Conservation (phyloP, 1,140 invertebrate species). For the Nasonia vitripennis region DNA sequence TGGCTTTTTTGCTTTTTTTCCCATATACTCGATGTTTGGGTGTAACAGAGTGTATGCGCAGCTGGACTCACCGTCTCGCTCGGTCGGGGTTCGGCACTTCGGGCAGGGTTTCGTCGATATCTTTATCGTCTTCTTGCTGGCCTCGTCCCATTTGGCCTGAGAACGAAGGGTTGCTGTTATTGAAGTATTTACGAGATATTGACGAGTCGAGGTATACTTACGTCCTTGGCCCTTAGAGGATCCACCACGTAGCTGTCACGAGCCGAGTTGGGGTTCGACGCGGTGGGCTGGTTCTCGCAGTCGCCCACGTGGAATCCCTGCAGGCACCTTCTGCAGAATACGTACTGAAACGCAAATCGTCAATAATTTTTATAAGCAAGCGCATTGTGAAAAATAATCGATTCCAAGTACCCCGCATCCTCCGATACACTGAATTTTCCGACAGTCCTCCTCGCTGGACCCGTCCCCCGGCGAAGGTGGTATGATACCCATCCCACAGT, state of each 20-base stretch:
- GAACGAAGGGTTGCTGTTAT: constrained; percentile 38
- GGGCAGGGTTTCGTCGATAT: constrained; percentile 92
- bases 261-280: constrained; percentile 62
- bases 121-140: constrained; percentile 84
- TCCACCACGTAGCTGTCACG: constrained; percentile 79
- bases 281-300: constrained; percentile 74
- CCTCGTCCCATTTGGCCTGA: constrained; percentile 86
- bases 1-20: not conserved
- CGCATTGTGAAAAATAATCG: not conserved
- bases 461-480: constrained; percentile 61
- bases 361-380: not conserved
- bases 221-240: constrained; percentile 76
- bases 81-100: constrained; percentile 89
- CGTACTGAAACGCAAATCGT: constrained; percentile 77
- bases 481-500: constrained; percentile 91
- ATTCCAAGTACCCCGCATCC: constrained; percentile 84
- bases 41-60: not conserved
- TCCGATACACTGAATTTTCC: constrained; percentile 83
- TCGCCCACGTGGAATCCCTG: constrained; percentile 88
- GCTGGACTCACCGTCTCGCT: constrained; percentile 81
- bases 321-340: constrained; percentile 87
- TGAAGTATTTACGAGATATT: not conserved
- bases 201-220: constrained; percentile 60
- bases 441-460: constrained; percentile 81
- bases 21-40: not conserved